phyloP scores from a whole-genome alignment of 2,797 vertebrate species.

The Prunella strophiata region DNA sequence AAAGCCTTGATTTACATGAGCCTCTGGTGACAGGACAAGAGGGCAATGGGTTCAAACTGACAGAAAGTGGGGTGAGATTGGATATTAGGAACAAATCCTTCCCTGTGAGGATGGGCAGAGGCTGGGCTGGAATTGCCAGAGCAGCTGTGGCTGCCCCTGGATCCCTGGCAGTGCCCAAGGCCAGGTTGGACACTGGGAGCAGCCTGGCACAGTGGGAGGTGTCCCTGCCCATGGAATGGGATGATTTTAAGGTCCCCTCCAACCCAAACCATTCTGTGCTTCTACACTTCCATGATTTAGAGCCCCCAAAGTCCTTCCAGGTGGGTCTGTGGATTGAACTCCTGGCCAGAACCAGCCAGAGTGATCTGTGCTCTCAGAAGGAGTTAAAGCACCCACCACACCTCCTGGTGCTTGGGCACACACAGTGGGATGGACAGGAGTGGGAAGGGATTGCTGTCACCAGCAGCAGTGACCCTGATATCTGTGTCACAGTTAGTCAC shows the following conservation, averaged over 20 bases:
- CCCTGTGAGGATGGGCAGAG: accelerated
- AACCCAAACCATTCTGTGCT: not conserved
- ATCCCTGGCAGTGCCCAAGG: not conserved
- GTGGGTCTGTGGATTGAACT: not conserved
- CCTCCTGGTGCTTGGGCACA: not conserved
- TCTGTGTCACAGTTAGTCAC: slow-evolving; percentile 4
- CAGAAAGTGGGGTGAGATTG: not conserved
- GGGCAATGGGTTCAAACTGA: not conserved
- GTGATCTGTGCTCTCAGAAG: not conserved
- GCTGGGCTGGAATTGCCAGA: not conserved
- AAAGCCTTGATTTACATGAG: not conserved
- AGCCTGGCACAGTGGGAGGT: not conserved
- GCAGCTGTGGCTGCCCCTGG: not conserved
- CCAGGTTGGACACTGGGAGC: not conserved
- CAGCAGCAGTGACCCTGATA: not conserved
- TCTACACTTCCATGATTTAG: not conserved
- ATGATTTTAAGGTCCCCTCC: accelerated
- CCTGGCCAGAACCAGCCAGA: not conserved
- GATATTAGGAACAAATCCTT: not conserved
- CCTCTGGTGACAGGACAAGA: not conserved
- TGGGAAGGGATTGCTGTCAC: not conserved
- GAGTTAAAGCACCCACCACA: not conserved
- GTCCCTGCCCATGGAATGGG: accelerated
- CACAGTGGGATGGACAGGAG: not conserved
- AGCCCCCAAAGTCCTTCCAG: not conserved